Conservation (phyloP, 2,888 invertebrate genomes). For the Abrostola triplasia region DNA sequence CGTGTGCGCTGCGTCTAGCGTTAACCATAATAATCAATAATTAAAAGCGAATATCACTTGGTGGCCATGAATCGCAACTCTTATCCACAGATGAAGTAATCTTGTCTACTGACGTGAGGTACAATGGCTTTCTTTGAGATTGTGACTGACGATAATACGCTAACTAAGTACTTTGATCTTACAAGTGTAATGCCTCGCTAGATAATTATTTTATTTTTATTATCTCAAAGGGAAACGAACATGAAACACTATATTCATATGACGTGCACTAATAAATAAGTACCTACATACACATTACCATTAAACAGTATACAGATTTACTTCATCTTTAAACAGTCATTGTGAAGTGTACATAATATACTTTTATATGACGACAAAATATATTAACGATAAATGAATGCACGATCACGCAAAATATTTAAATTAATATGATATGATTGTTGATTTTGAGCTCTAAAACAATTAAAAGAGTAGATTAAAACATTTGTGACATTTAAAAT, state of each 20-base stretch:
- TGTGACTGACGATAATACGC: no score
- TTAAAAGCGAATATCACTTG: slow-evolving; percentile 76
- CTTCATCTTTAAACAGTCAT: slow-evolving; percentile 40
- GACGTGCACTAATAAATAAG: slow-evolving; percentile 20
- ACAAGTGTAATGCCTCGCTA: no score
- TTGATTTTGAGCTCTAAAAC: slow-evolving; percentile 44
- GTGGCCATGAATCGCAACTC: slow-evolving; percentile 45
- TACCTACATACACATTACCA: slow-evolving; percentile 13
- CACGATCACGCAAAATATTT: slow-evolving; percentile 21
- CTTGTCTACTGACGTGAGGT: not conserved
- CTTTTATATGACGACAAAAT: slow-evolving; percentile 17
- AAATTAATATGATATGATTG: slow-evolving; percentile 33
- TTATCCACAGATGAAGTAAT: slow-evolving; percentile 34
- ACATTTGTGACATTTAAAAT: slow-evolving; percentile 45
- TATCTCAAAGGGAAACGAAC: not conserved
- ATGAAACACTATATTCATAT: not conserved
- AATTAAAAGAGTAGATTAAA: slow-evolving; percentile 23
- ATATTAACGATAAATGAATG: slow-evolving; percentile 24
- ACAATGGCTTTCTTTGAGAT: no score
- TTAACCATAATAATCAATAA: slow-evolving; percentile 53
- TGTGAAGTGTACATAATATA: slow-evolving; percentile 32
- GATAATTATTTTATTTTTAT: no score
- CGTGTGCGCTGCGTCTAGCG: slow-evolving; percentile 50
- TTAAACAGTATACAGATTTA: slow-evolving; percentile 1
- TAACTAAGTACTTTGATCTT: no score